Conservation (phyloP, 37 sponge, comb jelly and placozoan species). For the Agelas oroides region DNA sequence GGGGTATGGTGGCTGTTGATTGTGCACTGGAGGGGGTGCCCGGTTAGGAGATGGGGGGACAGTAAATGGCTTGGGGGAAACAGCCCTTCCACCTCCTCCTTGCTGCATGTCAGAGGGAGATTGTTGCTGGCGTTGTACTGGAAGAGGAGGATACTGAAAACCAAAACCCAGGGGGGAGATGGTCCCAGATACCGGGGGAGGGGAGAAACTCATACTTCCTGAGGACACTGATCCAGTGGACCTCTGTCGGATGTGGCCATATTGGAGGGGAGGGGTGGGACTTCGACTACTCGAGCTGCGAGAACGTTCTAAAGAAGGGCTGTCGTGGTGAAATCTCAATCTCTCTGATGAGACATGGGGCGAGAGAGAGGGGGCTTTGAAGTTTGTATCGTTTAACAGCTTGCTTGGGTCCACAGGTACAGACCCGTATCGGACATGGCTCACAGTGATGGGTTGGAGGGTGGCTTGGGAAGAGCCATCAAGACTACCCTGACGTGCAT, state of each 20-base stretch:
- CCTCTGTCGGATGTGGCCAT: conserved; percentile 21
- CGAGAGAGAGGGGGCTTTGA: no score
- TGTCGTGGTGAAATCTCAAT: neutral
- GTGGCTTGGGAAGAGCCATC: conserved; percentile 17
- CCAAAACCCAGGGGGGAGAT: no score
- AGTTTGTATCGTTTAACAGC: neutral
- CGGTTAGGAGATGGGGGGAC: no score
- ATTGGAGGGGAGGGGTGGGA: conserved; percentile 25
- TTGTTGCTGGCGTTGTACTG: neutral
- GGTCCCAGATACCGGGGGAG: neutral
- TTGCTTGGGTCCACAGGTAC: neutral
- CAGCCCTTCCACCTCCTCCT: no score
- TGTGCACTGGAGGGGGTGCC: no score
- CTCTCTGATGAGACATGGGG: neutral
- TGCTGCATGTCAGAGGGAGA: neutral
- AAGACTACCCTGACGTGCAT: conserved; percentile 31
- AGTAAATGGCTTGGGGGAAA: no score
- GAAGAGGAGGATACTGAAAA: neutral
- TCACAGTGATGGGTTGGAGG: no score
- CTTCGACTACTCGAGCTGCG: neutral
- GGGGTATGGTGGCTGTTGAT: no score
- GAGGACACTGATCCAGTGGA: conserved; percentile 22
- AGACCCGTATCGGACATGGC: neutral
- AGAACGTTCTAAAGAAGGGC: neutral
- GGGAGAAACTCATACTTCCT: conserved; percentile 22